Evolutionary conservation across 1,140 invertebrate genomes (phyloP).

Genomic region (Drosophila virilis): DNA sequence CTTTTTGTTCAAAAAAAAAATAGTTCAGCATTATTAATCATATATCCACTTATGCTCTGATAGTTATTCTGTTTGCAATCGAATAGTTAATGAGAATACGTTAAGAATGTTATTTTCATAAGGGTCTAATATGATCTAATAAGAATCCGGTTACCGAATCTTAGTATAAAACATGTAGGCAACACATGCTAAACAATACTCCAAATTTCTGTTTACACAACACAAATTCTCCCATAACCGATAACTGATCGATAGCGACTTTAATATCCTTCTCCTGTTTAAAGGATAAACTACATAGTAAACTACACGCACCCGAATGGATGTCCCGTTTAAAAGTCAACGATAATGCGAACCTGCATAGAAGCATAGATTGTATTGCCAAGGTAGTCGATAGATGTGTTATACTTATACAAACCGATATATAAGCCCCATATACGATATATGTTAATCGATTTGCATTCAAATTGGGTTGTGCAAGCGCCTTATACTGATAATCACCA

Average conservation of each 20-base stretch:
- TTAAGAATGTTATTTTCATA: no score
- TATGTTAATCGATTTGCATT: conserved; percentile 17
- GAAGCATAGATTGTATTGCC: conserved; percentile 89
- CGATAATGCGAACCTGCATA: conserved; percentile 86
- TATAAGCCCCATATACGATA: neutral
- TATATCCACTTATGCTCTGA: no score
- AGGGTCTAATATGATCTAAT: no score
- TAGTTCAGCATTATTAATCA: no score
- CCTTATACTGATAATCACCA: conserved; percentile 2
- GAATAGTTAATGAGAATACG: no score
- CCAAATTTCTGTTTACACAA: neutral
- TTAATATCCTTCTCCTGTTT: conserved; percentile 55
- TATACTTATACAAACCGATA: neutral
- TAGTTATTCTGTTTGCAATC: no score
- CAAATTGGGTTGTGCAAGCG: neutral
- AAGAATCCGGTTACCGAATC: no score
- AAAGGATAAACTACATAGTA: conserved; percentile 79
- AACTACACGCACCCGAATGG: conserved; percentile 88
- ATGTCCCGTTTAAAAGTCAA: conserved; percentile 86
- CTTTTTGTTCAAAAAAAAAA: no score
- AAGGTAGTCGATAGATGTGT: conserved; percentile 85
- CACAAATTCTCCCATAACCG: conserved; percentile 5
- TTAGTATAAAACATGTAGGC: no score
- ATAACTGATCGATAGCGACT: conserved; percentile 17
- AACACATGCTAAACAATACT: neutral